Base-by-base conservation (phyloP, 2,888 invertebrate species). In the Drosophila histrio region DNA sequence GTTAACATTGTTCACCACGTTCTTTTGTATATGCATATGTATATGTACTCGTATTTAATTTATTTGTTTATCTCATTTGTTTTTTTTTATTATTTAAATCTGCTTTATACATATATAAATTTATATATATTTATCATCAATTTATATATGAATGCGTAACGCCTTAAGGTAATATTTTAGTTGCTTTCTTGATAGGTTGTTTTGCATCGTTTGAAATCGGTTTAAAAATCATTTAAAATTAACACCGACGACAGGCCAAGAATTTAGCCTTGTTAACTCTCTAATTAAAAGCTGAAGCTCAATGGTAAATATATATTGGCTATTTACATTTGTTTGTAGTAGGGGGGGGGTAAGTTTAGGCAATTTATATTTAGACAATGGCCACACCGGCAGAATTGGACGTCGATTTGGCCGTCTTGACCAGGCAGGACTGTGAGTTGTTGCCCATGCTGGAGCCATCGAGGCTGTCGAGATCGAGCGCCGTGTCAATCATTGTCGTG, bases 401-500 rank as follows among this genome's bases (percentile, higher is more conserved):
- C 6, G 63, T 36, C 9, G 62, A 24, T 36, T 71, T 86, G 57
- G 58, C 47, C 9, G 63, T 17, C 91, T 94, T 95, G 78, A 95
- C 93, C 56, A 95, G 92, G 74, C 94, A 94, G 21, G 94, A 93
- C 87, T 95, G 95, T 84, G 95, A 95, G 78, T 93, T 94, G 72
- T 94, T 94, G 66, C 94, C 95, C 77, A 95, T 93, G 87, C 94
- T 95, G 30, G 95, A 94, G 74, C 95, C 95, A 89, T 96, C 96
- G 78, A 97, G 93, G 81, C 96, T 96, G 92, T 97, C 97, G 89
- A 97, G 94, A 93, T 97, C 97, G 77, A 97, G 93, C 60, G 97
- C 97, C 59, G 97, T 96, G 92, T 97, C 96, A 89, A 97, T 97
- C 97, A 97, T 97, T 52, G 97, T 97, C 62, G 96, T 96, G 92